phyloP scores from a whole-genome alignment of 2,888 invertebrate species.

The Plebejus argus region DNA sequence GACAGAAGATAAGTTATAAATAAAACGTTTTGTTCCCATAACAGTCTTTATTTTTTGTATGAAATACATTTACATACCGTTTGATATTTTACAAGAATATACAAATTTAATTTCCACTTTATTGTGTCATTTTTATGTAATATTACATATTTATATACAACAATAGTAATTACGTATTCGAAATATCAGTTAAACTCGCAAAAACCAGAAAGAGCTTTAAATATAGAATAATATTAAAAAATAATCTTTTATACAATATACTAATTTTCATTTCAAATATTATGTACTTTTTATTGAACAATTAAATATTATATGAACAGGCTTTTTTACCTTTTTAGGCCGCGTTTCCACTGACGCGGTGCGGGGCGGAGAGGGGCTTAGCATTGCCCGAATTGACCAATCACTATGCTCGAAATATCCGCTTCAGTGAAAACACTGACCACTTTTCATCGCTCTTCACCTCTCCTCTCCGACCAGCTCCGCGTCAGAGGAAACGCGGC shows the following conservation, averaged over 20 bases:
- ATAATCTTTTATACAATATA: neutral
- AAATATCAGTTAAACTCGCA: neutral
- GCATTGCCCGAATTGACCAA: too few species aligned
- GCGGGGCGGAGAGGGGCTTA: too few species aligned
- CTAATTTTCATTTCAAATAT: too few species aligned
- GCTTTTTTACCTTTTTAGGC: too few species aligned
- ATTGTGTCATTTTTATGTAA: neutral
- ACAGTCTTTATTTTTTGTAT: conserved; percentile 75
- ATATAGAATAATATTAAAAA: neutral
- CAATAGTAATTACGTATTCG: neutral
- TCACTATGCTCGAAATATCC: too few species aligned
- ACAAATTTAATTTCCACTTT: conserved; percentile 28
- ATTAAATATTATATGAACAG: too few species aligned
- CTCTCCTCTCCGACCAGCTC: too few species aligned
- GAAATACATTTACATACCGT: conserved; percentile 45
- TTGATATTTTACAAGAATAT: conserved; percentile 52
- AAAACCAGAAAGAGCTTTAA: neutral
- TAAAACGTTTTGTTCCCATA: conserved; percentile 59
- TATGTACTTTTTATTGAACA: too few species aligned
- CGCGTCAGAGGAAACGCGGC: too few species aligned
- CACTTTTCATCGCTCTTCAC: too few species aligned
- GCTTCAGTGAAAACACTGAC: too few species aligned
- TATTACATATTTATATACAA: neutral
- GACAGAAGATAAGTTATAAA: conserved; percentile 44
- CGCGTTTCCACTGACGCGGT: too few species aligned